Base-by-base conservation (phyloP, 1,140 invertebrate species). In the Grapholita molesta region DNA sequence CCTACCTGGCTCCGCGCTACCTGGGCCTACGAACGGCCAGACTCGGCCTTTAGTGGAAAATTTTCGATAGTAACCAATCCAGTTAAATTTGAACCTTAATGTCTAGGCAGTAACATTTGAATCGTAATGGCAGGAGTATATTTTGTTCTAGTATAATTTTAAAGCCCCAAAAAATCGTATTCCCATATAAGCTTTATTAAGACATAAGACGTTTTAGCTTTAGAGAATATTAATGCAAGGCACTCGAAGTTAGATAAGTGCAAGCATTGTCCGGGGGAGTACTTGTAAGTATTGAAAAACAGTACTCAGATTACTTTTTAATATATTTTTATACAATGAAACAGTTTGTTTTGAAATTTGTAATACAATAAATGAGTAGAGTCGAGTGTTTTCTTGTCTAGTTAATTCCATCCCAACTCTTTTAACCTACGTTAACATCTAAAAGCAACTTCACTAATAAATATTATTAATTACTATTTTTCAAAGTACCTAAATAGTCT, bases 1-100 rank as follows among this genome's bases (percentile, higher is more conserved):
- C 86, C 87, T 88, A 87, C 86, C 87, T 87, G 87, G 25, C 55
- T 25, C 55, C 3, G 23, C 28, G 25, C 24, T 61, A 61, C 55
- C 55, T 32, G 55, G 24, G 55, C 55, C 55, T 48, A 48, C 42
- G 18, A 48, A 48, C 42, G 42, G 18, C 42, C 42, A 48, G 42
- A 48, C 15, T 48, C 42, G 42, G 42, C 42, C 42, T 0, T 21
- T 8, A 48, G 42, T 21, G 8, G 42, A 2, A 3, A 18, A 3
- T 18, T 48, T 18, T 48, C 38, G 2, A 21, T 7, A 9, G 0
- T 7, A 48, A 48, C 7, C 12, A 30, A 7, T 18, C 6, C 7
- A n/a, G 8, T 1, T 8, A 2, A 48, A 48, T 48, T 5, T 48
- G n/a, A 48, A 2, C 42, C 18, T 18, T 48, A 48, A 21, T 48